phyloP scores from a whole-genome alignment of 1,140 invertebrate species.

The Solenopsis invicta region DNA sequence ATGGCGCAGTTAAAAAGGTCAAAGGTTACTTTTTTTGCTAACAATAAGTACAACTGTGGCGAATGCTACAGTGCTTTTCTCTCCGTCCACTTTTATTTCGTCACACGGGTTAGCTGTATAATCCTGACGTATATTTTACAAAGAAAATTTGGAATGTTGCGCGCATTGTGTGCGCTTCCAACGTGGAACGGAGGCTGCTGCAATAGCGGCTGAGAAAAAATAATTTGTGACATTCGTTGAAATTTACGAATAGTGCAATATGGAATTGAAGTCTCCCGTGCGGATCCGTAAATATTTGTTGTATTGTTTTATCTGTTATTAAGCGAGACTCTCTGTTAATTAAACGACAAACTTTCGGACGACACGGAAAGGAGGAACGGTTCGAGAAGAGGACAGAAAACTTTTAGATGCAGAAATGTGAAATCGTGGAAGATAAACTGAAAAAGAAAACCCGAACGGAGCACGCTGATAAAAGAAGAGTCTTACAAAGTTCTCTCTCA shows the following conservation, averaged over 20 bases:
- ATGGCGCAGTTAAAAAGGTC: slow-evolving; percentile 35
- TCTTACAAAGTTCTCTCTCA: slow-evolving; percentile 24
- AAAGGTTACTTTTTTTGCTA: slow-evolving; percentile 34
- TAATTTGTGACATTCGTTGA: slow-evolving; percentile 1
- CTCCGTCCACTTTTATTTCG: slow-evolving; percentile 17
- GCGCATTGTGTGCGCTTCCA: background rate
- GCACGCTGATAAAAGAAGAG: slow-evolving; percentile 41
- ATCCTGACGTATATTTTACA: slow-evolving; percentile 30
- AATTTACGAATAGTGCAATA: background rate
- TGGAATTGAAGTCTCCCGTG: slow-evolving; percentile 4
- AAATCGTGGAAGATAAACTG: slow-evolving; percentile 10
- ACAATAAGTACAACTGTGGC: slow-evolving; percentile 1
- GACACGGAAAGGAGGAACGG: background rate
- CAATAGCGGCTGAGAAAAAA: background rate
- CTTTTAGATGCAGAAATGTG: background rate
- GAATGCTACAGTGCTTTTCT: background rate
- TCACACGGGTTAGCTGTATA: slow-evolving; percentile 30
- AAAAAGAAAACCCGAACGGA: slow-evolving; percentile 5
- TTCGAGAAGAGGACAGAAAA: background rate
- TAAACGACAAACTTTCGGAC: background rate
- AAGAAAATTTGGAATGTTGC: slow-evolving; percentile 22
- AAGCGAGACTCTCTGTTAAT: background rate
- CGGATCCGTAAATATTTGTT: background rate
- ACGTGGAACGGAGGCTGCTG: background rate
- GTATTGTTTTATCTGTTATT: background rate